Evolutionary conservation across 2,113 vertebrate species (phyloP), one percentile per base, ranked within the genome.

Genomic region (Cettia cetti): DNA sequence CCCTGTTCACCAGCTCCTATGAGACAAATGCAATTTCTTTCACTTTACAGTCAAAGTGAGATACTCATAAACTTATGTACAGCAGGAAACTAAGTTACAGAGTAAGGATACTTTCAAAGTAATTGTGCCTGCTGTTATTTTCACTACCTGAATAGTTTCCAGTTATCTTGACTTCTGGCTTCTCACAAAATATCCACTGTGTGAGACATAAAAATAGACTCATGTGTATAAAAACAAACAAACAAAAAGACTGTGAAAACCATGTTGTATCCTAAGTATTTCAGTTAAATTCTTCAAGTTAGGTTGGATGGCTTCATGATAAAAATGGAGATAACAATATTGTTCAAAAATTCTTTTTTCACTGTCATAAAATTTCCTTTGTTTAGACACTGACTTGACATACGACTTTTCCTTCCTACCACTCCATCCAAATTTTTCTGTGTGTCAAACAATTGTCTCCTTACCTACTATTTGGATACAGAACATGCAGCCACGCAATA

Each of bases 151-250:
- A 71, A 76, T 26, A 64, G 23, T 64, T 92, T 86, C 28, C 31
- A 40, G 10, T 37, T 68, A 37, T 60, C 27, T 56, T 81, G 17
- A 70, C 7, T 54, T 80, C 30, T 77, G 10, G 2, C 26, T 80
- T 83, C 13, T 19, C 42, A 49, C 15, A 75, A 86, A n/a, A 26
- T 61, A 45, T 45, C 70, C 14, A 49, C 6, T 11, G 5, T 21
- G 2, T 61, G 4, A 75, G 19, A 22, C 7, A 57, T 50, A 16
- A 53, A 70, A 78, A 45, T 15, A 1, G 7, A 9, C 6, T 65
- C 13, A 13, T 2, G 1, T 27, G 9, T 33, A n/a, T 6, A 11
- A 44, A 82, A 61, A 11, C 1, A 21, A 45, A 11, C 8, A 44
- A 13, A 44, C 39, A n/a, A 66, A 7, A 70, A 84, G 6, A 4